Evolutionary conservation across 37 sponge, comb jelly and placozoan genomes (phyloP), one percentile per base, ranked within the genome.

Genomic region (Beroe forskalii): DNA sequence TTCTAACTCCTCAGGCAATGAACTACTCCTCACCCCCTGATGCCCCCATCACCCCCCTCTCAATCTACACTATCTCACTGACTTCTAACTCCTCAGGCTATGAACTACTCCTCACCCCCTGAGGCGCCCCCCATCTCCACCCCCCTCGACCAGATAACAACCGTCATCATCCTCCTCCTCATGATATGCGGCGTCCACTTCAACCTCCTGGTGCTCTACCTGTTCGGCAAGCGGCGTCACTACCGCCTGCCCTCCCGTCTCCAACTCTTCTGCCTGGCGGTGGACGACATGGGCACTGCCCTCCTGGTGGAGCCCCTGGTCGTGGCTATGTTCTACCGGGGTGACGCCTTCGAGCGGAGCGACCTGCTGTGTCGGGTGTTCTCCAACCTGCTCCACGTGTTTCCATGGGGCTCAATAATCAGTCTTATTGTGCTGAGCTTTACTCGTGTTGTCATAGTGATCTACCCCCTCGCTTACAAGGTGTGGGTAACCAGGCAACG

Each of bases 371-470:
- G 86, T n/a, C 37, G 86, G 30, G 17, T 80, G 48, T 80, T 80
- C 86, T 80, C 86, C 24, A 80, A 80, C 55, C 86, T 80, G 0
- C 86, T 80, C 48, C 86, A 80, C 86, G 3, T 80, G 20, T 80
- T 80, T 48, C 86, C 86, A 32, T 80, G 86, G 86, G 86, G 86
- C 44, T 80, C 86, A 1, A 80, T 80, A 43, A 80, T 80, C 86
- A 43, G 48, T 43, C 30, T 80, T 1, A 80, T 80, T 25, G 55
- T 80, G 12, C 86, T 80, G 30, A 80, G 86, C 31, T 41, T 43
- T 25, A 80, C 86, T 24, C 37, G 86, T 2, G 86, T 80, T 25
- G 55, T 80, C 43, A 80, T 80, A 32, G 86, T 80, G 30, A 32
- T 80, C 44, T 80, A 44, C 48, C 86, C 86, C 3, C 86, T 80